Evolutionary conservation across 2,797 vertebrate genomes (phyloP), one percentile per base, ranked within the genome.

Genomic region (Pelochelys cantorii): DNA sequence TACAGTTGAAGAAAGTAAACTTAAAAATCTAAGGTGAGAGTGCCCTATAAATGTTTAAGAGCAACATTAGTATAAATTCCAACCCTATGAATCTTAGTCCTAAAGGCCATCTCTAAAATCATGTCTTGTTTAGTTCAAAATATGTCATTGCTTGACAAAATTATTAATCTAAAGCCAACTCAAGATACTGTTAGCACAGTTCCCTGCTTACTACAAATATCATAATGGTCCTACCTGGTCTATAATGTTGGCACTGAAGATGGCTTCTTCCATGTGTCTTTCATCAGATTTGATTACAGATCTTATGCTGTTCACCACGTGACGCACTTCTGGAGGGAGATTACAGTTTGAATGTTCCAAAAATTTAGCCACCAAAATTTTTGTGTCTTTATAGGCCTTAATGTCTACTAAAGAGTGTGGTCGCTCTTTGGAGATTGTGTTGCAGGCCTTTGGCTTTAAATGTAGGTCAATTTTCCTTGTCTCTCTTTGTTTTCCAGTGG

Each of bases 361-460:
- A 96, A 99, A 99, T 89, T 99, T 99, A 56, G 99, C 99, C 98
- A 99, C 99, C 98, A 99, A 96, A 89, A 99, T 98, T 97, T 99
- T 99, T 93, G 99, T 98, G 98, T 99, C 99, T 96, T 99, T 98
- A 93, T 99, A 99, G 96, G 99, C 98, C 97, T 99, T 99, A 83
- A 99, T 98, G 97, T 99, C 99, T 87, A 98, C 99, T 92, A 99
- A 96, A 13, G 99, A 99, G 94, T 97, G 98, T 0, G 98, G 99
- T 20, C 98, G 98, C 87, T 99, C 98, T 25, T 98, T 98, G 81
- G 97, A 97, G 93, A 97, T 95, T 2, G 87, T 95, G 83, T 96
- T 98, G 71, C 98, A 96, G 83, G 98, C 94, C 93, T 98, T 98
- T 57, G 98, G 96, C 97, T 98, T 99, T 53, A 97, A 95, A n/a